A percentile compares a stretch with the other conserved stretches of the same genome.
Conservation (phyloP, 64 coral and sea anemone species). For the Hydrozoanthus tunicans region DNA sequence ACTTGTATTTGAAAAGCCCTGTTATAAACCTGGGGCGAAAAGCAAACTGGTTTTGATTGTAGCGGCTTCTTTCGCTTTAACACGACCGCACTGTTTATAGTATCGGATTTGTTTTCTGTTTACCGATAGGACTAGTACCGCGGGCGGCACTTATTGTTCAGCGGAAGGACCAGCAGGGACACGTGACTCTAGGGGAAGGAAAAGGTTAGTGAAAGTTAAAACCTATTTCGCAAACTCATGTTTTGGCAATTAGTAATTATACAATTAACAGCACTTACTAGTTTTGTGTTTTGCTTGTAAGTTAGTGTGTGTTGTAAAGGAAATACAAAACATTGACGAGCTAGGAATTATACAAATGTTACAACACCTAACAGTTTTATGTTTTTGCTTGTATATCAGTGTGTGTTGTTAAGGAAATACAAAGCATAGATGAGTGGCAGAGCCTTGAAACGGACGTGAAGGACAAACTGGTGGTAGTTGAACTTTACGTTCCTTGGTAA, state of each 20-base stretch:
- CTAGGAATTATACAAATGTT: too few species aligned
- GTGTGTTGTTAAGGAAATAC: slow-evolving; percentile 32
- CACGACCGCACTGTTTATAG: neutral
- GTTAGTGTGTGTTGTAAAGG: slow-evolving; percentile 35
- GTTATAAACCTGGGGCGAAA: too few species aligned
- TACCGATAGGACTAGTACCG: slow-evolving; percentile 23
- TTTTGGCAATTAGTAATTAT: neutral
- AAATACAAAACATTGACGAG: slow-evolving; percentile 27
- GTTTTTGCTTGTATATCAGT: neutral
- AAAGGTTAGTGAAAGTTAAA: slow-evolving; percentile 8
- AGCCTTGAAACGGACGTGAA: slow-evolving; percentile 11
- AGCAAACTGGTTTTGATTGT: too few species aligned
- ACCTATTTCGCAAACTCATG: too few species aligned
- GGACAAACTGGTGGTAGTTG: slow-evolving; percentile 44
- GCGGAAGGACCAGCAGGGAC: slow-evolving; percentile 44
- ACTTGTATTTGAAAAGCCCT: too few species aligned
- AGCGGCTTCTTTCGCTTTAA: neutral
- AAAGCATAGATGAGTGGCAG: slow-evolving; percentile 29
- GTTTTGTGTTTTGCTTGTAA: too few species aligned
- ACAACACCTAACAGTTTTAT: too few species aligned
- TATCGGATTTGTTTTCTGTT: neutral
- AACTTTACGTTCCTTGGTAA: slow-evolving; percentile 41
- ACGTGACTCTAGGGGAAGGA: slow-evolving; percentile 36
- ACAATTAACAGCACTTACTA: too few species aligned
- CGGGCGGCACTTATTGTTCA: slow-evolving; percentile 43